Evolutionary conservation across 1,140 invertebrate species (phyloP).

Genomic region (Aphaenogaster ashmeadi): DNA sequence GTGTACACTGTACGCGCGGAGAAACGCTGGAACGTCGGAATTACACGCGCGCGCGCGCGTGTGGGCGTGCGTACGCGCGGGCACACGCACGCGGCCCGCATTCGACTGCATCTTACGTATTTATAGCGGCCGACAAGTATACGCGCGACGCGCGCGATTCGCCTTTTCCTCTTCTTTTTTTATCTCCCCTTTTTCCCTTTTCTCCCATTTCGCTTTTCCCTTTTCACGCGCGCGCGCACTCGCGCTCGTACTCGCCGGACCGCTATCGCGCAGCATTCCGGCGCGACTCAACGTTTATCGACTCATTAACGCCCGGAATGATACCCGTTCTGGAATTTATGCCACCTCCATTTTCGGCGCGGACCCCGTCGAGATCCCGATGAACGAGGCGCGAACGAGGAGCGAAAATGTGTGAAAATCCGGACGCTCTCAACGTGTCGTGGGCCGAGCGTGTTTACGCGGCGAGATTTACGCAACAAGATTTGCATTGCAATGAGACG

Average conservation of each 20-base stretch:
- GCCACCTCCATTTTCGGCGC: neutral
- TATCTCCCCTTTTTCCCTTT: neutral
- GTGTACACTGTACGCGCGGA: slow-evolving; percentile 39
- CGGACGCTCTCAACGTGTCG: neutral
- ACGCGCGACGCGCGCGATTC: slow-evolving; percentile 50
- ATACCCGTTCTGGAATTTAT: slow-evolving; percentile 5
- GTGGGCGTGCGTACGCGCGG: neutral
- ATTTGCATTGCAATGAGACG: slow-evolving; percentile 25
- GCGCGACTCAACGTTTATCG: slow-evolving; percentile 1
- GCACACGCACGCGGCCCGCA: slow-evolving; percentile 47
- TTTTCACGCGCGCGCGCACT: neutral
- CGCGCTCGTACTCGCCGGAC: neutral
- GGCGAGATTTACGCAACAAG: slow-evolving; percentile 15
- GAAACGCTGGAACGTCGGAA: slow-evolving; percentile 62
- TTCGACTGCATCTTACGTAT: slow-evolving; percentile 63
- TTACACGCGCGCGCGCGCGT: slow-evolving; percentile 32
- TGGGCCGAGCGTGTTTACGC: neutral
- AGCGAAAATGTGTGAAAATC: slow-evolving; percentile 13
- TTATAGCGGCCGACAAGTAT: slow-evolving; percentile 52
- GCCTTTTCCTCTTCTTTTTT: neutral
- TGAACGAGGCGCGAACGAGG: neutral
- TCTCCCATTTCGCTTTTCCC: neutral
- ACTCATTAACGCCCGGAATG: slow-evolving; percentile 26
- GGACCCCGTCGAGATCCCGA: neutral
- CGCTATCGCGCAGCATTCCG: neutral